Conservation (phyloP, 2,888 invertebrate species). For the Hypselothyrea guttata region DNA sequence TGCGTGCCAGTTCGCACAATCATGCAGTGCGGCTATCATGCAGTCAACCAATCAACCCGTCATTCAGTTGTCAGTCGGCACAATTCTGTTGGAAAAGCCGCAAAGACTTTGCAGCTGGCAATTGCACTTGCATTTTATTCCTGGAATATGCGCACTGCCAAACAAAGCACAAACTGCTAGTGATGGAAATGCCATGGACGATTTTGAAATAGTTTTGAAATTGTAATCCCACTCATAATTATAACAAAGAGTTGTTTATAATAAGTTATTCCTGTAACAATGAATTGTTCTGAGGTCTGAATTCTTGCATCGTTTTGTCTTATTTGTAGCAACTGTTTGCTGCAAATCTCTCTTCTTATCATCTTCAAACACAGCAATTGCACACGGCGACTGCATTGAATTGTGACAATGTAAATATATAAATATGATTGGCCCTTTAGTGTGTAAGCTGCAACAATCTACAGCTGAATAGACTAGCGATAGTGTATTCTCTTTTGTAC, state of each 20-base stretch:
- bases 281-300: too few species aligned
- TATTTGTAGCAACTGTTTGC: neutral
- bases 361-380: too few species aligned
- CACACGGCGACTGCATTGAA: too few species aligned
- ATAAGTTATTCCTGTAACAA: too few species aligned
- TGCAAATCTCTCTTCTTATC: neutral
- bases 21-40: constrained; percentile 15
- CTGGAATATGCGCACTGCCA: constrained; percentile 1
- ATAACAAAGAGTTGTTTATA: too few species aligned
- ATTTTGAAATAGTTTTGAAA: too few species aligned
- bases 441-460: constrained; percentile 1
- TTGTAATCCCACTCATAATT: too few species aligned
- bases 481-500: neutral
- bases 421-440: constrained; percentile 22
- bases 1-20: constrained; percentile 14
- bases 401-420: neutral
- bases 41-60: constrained; percentile 11
- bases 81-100: neutral
- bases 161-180: neutral
- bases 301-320: too few species aligned
- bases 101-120: constrained; percentile 3
- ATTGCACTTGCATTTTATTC: constrained; percentile 6
- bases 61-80: neutral
- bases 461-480: constrained; percentile 6
- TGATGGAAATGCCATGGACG: too few species aligned